These are phyloP conservation scores for Cygnus olor DNA, from an alignment of 2,797 vertebrate species.

Conservation along the genomic window DNA sequence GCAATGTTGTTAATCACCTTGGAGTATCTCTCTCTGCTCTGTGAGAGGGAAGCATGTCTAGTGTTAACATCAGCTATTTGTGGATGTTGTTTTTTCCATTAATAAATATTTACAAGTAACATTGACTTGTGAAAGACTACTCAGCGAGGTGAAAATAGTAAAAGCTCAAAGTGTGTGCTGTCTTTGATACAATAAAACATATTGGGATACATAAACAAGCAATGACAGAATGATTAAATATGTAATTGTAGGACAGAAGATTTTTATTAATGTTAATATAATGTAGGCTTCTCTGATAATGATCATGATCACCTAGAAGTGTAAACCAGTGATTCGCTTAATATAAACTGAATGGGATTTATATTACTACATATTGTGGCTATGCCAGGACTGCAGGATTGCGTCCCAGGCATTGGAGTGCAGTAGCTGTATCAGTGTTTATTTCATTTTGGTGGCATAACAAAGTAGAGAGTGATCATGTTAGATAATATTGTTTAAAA, in stretches of 20 bases:
- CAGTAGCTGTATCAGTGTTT: neutral
- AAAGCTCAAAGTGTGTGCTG: fast-evolving
- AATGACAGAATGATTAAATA: neutral
- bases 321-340: neutral
- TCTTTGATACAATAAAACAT: neutral
- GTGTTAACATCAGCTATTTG: neutral
- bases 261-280: neutral
- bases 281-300: neutral
- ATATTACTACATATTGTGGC: neutral
- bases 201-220: neutral
- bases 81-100: neutral
- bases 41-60: neutral
- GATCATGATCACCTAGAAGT: neutral
- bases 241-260: neutral
- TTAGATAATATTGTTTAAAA: neutral
- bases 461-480: neutral
- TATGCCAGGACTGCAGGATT: neutral
- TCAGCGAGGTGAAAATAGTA: neutral
- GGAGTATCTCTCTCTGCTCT: neutral
- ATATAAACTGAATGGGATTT: neutral
- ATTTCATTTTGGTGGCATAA: neutral
- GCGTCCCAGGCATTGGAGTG: neutral
- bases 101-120: neutral
- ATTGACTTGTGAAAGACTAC: neutral
- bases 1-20: neutral